Evolutionary conservation across 2,797 vertebrate species (phyloP).

Genomic region (Argya squamiceps): DNA sequence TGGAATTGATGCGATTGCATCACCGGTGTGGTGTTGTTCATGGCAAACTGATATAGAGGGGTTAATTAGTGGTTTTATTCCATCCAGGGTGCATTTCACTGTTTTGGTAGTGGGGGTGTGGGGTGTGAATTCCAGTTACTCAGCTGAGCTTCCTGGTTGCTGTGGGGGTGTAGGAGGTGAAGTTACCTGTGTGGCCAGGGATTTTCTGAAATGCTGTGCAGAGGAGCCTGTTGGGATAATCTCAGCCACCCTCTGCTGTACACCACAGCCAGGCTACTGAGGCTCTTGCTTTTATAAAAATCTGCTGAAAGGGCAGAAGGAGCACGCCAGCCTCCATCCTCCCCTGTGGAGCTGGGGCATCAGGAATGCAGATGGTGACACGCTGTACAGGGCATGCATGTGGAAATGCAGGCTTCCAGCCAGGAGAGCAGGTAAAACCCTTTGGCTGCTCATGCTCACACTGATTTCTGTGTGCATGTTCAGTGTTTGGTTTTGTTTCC

Average conservation of each 20-base stretch:
- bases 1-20: not conserved
- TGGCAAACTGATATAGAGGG: not conserved
- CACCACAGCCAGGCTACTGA: not conserved
- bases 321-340: constrained; percentile 5
- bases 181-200: not conserved
- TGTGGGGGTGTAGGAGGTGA: not conserved
- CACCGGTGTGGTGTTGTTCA: not conserved
- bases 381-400: not conserved
- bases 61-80: not conserved
- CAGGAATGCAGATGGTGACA: constrained; percentile 26
- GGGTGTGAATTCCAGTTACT: not conserved
- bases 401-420: not conserved
- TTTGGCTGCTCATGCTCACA: not conserved
- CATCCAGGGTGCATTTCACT: not conserved
- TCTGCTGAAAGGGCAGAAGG: constrained; percentile 50
- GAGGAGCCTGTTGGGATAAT: not conserved
- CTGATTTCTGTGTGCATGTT: not conserved
- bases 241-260: accelerated
- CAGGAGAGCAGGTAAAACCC: not conserved
- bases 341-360: not conserved
- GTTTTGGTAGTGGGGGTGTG: not conserved
- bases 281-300: constrained; percentile 20
- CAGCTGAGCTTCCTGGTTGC: not conserved
- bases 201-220: not conserved
- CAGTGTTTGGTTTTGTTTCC: not conserved